These are phyloP conservation scores for Pterobdella sp. DNA, from an alignment of 2,888 invertebrate genomes.

Conservation along the genomic window DNA sequence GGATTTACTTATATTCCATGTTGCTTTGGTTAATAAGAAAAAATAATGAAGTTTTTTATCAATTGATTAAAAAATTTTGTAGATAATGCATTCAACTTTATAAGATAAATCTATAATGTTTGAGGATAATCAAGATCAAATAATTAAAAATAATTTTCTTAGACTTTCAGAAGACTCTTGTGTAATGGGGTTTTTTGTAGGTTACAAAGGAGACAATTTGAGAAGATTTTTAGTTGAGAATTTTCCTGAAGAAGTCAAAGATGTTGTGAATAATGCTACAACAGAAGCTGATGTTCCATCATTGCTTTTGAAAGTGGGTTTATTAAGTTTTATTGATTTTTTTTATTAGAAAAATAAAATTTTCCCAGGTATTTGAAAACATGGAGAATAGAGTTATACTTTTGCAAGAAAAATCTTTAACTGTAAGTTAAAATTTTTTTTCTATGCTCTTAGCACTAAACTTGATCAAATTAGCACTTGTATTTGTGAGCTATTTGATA, in stretches of 20 bases:
- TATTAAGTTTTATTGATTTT: background rate
- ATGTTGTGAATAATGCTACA: background rate
- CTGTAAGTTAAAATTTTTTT: background rate
- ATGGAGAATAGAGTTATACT: background rate
- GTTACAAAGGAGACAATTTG: conserved; percentile 10
- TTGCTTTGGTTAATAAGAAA: no score
- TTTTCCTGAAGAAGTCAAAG: background rate
- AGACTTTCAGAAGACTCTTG: conserved; percentile 7
- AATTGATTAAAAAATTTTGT: background rate
- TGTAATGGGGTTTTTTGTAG: background rate
- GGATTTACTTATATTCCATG: background rate
- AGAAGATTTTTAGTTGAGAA: conserved; percentile 4
- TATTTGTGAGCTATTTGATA: no score
- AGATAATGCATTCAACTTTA: background rate
- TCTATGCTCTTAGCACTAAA: no score
- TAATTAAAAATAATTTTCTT: no score
- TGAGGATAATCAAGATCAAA: no score
- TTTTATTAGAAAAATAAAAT: background rate
- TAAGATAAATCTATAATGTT: background rate
- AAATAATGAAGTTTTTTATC: background rate
- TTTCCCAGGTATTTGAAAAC: background rate
- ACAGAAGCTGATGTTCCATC: background rate
- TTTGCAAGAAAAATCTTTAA: background rate
- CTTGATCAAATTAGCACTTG: no score
- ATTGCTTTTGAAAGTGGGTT: background rate